Percentiles rank a stretch among this genome's conserved stretches.
These are phyloP conservation scores for Albula glossodonta DNA, from an alignment of 2,113 vertebrate genomes.

Conservation along the genomic window DNA sequence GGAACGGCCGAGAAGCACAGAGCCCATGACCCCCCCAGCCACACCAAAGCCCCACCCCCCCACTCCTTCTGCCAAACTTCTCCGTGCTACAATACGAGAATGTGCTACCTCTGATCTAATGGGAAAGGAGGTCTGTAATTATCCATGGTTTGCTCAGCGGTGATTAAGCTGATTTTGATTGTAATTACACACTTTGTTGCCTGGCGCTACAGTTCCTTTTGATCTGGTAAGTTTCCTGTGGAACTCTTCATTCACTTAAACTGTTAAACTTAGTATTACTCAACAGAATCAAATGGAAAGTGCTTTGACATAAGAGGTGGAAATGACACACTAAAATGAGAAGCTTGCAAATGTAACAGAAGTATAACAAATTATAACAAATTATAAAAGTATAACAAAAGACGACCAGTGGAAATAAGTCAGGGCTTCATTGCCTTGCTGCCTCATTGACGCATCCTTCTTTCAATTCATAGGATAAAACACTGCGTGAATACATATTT, in stretches of 20 bases:
- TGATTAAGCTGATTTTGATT: conserved; percentile 6
- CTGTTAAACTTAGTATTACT: neutral
- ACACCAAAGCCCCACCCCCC: neutral
- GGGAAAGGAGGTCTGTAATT: conserved; percentile 17
- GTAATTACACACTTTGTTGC: neutral
- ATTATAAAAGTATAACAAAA: neutral
- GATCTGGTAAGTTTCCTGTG: neutral
- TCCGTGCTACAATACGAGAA: neutral
- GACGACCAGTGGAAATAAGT: neutral
- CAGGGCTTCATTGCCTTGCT: neutral
- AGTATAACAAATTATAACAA: neutral
- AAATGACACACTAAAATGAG: neutral
- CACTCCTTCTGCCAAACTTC: neutral
- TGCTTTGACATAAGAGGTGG: neutral
- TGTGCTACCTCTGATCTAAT: neutral
- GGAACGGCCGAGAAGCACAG: neutral
- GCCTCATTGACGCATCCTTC: neutral
- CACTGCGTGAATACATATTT: too few relatives aligned
- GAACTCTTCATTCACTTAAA: neutral
- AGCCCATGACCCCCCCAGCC: too few relatives aligned
- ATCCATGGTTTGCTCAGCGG: neutral
- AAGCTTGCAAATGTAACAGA: neutral
- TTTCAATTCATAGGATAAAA: neutral
- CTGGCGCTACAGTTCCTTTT: neutral
- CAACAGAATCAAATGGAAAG: neutral